Conservation (phyloP, 2,797 vertebrate genomes). For the Dromococcyx pavoninus region DNA sequence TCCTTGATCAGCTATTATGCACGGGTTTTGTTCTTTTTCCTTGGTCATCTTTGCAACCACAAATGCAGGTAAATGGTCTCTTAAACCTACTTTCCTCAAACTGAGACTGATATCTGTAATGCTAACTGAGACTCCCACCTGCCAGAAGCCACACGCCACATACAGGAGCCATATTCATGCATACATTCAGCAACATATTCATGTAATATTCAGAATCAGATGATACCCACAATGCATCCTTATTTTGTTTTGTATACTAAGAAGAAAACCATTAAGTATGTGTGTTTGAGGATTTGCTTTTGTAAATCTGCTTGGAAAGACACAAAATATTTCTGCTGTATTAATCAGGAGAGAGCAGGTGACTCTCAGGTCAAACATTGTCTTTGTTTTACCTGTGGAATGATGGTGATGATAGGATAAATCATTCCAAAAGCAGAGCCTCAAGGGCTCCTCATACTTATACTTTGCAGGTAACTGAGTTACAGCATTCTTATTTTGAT, state of each 20-base stretch:
- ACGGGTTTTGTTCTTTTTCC: background rate
- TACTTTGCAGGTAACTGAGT: background rate
- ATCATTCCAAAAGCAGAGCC: background rate
- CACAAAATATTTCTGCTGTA: background rate
- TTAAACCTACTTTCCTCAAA: background rate
- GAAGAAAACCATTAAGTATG: background rate
- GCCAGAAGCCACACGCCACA: background rate
- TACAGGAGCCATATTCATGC: background rate
- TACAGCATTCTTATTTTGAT: background rate
- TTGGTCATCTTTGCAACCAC: background rate
- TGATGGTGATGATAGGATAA: background rate
- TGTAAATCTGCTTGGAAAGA: background rate
- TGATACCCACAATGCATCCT: background rate
- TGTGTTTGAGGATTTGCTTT: background rate
- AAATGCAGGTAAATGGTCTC: background rate
- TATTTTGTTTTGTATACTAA: background rate
- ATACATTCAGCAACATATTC: background rate
- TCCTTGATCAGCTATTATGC: background rate
- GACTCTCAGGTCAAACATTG: background rate
- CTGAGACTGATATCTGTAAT: background rate
- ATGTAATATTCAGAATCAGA: background rate
- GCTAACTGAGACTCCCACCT: background rate
- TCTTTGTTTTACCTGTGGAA: background rate
- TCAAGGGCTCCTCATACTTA: background rate
- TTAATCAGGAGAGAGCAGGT: background rate